Conservation (phyloP, 2,888 invertebrate species). For the Drosophila neutralis region DNA sequence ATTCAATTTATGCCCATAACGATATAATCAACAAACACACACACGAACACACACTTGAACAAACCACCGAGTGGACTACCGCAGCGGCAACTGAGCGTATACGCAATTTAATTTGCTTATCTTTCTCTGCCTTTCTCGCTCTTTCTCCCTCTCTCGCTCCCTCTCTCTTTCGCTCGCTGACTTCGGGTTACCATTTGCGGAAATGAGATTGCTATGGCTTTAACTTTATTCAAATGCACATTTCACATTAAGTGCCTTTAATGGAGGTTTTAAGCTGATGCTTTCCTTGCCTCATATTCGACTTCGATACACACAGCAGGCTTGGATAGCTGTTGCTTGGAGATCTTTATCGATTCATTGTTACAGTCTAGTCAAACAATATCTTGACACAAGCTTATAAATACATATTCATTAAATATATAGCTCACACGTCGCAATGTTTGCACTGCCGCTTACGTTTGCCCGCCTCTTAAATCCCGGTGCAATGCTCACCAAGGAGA, state of each 20-base stretch:
- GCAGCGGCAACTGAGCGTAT: conserved; percentile 65
- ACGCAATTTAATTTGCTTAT: conserved; percentile 70
- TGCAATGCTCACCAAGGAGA: conserved; percentile 48
- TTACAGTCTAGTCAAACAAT: conserved; percentile 23
- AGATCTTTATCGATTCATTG: conserved; percentile 5
- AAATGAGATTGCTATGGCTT: conserved; percentile 73
- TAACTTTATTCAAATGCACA: conserved; percentile 48
- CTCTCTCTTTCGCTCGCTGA: background rate
- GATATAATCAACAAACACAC: conserved; percentile 59
- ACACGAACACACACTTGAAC: conserved; percentile 20
- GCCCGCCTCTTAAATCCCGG: conserved; percentile 60
- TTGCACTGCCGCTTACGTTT: conserved; percentile 29
- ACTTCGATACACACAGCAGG: conserved; percentile 21
- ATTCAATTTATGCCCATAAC: conserved; percentile 75
- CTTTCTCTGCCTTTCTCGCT: conserved; percentile 17
- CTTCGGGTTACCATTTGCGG: conserved; percentile 39
- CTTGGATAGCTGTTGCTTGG: conserved; percentile 16
- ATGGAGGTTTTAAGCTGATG: conserved; percentile 44
- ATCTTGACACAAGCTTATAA: conserved; percentile 29
- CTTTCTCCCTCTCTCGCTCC: background rate
- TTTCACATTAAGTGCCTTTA: conserved; percentile 28
- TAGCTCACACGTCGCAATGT: conserved; percentile 33
- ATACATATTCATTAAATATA: conserved; percentile 1
- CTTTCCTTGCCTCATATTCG: background rate
- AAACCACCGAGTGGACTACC: conserved; percentile 38